Evolutionary conservation across 2,797 vertebrate genomes (phyloP).

Genomic region (Myotis pilosus): DNA sequence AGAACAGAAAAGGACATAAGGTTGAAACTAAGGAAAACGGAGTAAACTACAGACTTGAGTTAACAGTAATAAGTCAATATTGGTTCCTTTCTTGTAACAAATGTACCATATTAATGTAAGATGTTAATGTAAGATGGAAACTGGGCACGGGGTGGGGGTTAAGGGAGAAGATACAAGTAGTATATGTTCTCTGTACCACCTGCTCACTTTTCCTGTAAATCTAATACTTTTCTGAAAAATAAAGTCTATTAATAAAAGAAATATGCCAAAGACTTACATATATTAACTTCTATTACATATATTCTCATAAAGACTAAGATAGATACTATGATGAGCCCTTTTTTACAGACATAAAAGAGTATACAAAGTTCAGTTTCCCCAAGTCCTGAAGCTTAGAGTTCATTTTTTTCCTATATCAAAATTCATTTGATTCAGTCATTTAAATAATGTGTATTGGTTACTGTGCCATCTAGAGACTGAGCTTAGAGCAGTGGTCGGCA

Average conservation of each 20-base stretch:
- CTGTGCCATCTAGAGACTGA: not conserved
- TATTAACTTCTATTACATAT: not conserved
- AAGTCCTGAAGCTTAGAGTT: not conserved
- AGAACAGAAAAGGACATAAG: not conserved
- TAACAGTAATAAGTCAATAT: not conserved
- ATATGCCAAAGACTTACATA: not conserved
- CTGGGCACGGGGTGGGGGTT: not conserved
- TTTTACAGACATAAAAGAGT: not conserved
- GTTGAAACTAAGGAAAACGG: not conserved
- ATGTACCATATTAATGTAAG: not conserved
- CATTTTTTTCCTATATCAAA: not conserved
- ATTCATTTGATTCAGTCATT: not conserved
- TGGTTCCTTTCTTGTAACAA: not conserved
- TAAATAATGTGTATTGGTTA: conserved; percentile 23
- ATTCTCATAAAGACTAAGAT: not conserved
- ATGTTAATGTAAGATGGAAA: not conserved
- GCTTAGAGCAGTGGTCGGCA: not conserved
- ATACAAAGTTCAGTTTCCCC: not conserved
- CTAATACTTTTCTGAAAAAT: conserved; percentile 18
- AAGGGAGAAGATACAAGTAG: not conserved
- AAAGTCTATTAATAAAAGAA: not conserved
- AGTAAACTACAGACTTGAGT: not conserved
- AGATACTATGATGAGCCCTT: not conserved
- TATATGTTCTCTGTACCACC: not conserved
- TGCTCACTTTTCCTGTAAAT: not conserved